Evolutionary conservation across 2,797 vertebrate species (phyloP).

Genomic region (Gobio occitaniae): DNA sequence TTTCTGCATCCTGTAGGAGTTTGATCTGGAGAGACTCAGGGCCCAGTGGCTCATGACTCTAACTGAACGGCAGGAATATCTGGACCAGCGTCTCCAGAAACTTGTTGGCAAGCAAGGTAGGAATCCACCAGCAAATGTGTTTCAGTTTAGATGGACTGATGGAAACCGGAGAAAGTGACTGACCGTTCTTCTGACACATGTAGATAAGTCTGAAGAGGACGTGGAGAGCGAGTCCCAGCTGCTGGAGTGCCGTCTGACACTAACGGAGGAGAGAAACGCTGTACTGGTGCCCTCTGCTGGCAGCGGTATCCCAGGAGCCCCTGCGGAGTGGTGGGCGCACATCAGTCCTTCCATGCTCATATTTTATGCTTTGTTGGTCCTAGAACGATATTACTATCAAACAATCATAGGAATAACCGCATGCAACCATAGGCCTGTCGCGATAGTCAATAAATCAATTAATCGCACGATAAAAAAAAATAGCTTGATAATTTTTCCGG

Average conservation of each 20-base stretch:
- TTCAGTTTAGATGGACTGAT: background rate
- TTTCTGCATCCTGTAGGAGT: conserved; percentile 78
- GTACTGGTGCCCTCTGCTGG: conserved; percentile 96
- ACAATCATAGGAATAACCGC: background rate
- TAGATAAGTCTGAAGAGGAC: conserved; percentile 96
- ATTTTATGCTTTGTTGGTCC: background rate
- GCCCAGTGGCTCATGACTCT: conserved; percentile 90
- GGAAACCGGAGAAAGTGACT: background rate
- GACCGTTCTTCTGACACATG: background rate
- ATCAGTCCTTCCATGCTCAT: background rate
- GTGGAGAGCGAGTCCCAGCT: conserved; percentile 92
- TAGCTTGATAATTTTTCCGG: too few relatives aligned
- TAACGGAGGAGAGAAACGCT: conserved; percentile 94
- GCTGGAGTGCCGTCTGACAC: conserved; percentile 92
- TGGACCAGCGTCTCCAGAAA: conserved; percentile 93
- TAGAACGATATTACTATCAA: too few relatives aligned
- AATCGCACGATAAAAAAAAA: too few relatives aligned
- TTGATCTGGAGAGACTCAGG: conserved; percentile 91
- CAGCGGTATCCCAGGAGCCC: conserved; percentile 95
- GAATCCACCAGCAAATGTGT: background rate
- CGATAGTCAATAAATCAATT: too few relatives aligned
- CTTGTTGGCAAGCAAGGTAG: conserved; percentile 90
- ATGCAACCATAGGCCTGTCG: too few relatives aligned
- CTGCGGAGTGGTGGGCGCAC: conserved; percentile 88
- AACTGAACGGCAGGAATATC: conserved; percentile 94